Percentiles rank a stretch among this genome's conserved stretches.
Conservation (phyloP, 2,888 invertebrate species). For the Diabrotica balteata region DNA sequence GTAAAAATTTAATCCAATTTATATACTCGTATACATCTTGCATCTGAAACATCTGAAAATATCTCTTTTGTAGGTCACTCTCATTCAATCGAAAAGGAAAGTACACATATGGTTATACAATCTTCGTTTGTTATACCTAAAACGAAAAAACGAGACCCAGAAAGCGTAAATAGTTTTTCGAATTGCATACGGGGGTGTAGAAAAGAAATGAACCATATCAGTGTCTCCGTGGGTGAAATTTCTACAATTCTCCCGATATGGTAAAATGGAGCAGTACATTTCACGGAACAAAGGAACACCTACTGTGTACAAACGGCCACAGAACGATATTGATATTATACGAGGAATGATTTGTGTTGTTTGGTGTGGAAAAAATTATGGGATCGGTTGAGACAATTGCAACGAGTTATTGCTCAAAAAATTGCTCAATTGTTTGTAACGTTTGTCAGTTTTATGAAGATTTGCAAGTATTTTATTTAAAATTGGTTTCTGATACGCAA, state of each 20-base stretch:
- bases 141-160: neutral
- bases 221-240: conserved; percentile 37
- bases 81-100: conserved; percentile 5
- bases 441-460: too few relatives aligned
- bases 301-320: conserved; percentile 34
- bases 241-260: conserved; percentile 36
- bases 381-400: neutral
- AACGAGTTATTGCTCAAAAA: neutral
- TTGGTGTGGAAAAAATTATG: conserved; percentile 1
- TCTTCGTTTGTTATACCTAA: neutral
- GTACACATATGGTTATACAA: neutral
- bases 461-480: too few relatives aligned
- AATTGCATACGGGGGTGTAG: conserved; percentile 33
- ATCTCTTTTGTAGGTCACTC: too few relatives aligned
- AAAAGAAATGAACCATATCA: conserved; percentile 30
- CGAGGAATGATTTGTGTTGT: conserved; percentile 6
- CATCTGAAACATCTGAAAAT: too few relatives aligned
- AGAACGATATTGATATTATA: conserved; percentile 15
- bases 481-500: too few relatives aligned
- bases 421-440: too few relatives aligned
- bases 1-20: too few relatives aligned
- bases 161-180: conserved; percentile 27
- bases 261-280: conserved; percentile 37
- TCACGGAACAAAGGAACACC: conserved; percentile 38
- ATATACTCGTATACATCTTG: too few relatives aligned